Conservation (phyloP, 2,797 vertebrate species). For the Enteromius anoplus region DNA sequence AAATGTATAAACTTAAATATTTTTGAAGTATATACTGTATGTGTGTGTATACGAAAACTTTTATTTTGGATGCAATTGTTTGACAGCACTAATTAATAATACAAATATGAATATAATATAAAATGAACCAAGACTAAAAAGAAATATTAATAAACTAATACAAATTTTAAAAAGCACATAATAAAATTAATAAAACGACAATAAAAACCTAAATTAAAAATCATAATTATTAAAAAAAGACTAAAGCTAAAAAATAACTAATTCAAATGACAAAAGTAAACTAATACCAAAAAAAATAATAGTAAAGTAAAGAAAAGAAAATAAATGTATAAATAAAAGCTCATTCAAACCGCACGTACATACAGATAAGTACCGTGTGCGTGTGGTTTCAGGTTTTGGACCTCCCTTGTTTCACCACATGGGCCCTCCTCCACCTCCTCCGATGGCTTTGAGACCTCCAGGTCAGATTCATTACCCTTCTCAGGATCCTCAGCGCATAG, state of each 20-base stretch:
- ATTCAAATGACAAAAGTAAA: too few relatives aligned
- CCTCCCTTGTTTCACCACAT: conserved; percentile 85
- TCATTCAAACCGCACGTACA: background rate
- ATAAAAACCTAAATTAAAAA: background rate
- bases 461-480: conserved; percentile 96
- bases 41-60: too few relatives aligned
- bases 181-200: background rate
- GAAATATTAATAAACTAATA: background rate
- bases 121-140: background rate
- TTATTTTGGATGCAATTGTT: too few relatives aligned
- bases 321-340: background rate
- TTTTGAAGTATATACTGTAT: too few relatives aligned
- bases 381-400: conserved; percentile 82
- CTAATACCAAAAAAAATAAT: too few relatives aligned
- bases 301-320: background rate
- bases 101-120: background rate
- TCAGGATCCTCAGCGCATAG: conserved; percentile 97
- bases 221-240: too few relatives aligned
- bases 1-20: too few relatives aligned
- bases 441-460: conserved; percentile 92
- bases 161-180: background rate
- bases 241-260: too few relatives aligned
- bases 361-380: background rate
- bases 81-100: background rate
- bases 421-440: conserved; percentile 90